Conservation (phyloP, 2,888 invertebrate genomes). For the Lithophane leautieri region DNA sequence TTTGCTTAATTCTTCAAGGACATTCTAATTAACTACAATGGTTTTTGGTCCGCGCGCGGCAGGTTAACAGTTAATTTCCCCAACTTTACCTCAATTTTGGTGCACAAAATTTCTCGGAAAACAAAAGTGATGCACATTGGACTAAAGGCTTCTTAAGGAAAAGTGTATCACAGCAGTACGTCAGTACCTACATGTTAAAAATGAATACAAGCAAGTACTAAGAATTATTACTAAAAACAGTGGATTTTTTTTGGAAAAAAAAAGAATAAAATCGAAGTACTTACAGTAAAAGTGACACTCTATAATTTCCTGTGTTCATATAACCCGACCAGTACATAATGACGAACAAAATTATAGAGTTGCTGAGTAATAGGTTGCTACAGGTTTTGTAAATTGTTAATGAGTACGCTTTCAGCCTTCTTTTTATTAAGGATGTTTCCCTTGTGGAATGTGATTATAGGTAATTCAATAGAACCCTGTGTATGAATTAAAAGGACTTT, state of each 20-base stretch:
- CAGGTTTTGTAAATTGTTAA: not conserved
- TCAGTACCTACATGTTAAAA: not conserved
- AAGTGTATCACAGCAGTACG: not conserved
- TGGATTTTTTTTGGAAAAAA: not conserved
- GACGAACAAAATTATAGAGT: slow-evolving; percentile 9
- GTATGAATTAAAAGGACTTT: not conserved
- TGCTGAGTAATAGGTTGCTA: not conserved
- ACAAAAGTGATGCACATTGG: not conserved
- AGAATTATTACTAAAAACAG: not conserved
- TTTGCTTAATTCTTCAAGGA: too few species aligned
- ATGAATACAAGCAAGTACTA: not conserved
- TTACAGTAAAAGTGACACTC: not conserved
- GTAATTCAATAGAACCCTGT: not conserved
- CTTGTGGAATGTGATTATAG: not conserved
- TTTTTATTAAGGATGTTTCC: not conserved
- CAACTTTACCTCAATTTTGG: not conserved
- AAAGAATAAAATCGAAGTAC: not conserved
- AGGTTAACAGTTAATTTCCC: not conserved
- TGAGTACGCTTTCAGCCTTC: not conserved
- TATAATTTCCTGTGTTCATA: slow-evolving; percentile 6
- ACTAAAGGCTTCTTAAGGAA: not conserved
- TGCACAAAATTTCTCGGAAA: not conserved
- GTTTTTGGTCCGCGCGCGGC: too few species aligned
- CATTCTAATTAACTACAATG: too few species aligned
- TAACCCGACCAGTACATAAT: not conserved